Evolutionary conservation across 2,888 invertebrate genomes (phyloP).

Genomic region (Thecocarcelia acutangulata): DNA sequence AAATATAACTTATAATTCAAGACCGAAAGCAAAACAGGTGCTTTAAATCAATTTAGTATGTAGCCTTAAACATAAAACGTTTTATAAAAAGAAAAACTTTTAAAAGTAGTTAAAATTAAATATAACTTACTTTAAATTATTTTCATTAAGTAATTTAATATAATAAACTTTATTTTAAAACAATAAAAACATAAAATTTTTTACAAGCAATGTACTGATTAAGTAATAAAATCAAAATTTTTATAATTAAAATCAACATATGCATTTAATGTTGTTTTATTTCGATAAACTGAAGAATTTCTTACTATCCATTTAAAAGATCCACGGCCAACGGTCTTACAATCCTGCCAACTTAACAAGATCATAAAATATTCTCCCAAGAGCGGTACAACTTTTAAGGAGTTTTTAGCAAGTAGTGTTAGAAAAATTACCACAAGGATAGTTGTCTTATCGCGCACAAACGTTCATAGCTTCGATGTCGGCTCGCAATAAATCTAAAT

Average conservation of each 20-base stretch:
- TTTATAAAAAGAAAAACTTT: constrained; percentile 7
- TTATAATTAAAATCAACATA: constrained; percentile 72
- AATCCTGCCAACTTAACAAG: too few relatives aligned
- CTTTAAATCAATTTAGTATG: constrained; percentile 57
- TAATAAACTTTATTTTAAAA: constrained; percentile 25
- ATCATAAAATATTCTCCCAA: too few relatives aligned
- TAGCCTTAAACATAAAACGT: constrained; percentile 12
- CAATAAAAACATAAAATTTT: constrained; percentile 58
- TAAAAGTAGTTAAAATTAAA: constrained; percentile 50
- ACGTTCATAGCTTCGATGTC: too few relatives aligned
- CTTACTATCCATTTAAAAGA: too few relatives aligned
- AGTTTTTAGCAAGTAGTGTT: too few relatives aligned
- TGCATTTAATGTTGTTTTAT: constrained; percentile 46
- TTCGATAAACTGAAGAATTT: background rate
- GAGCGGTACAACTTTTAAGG: too few relatives aligned
- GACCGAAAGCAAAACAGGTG: constrained; percentile 62
- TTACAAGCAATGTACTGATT: constrained; percentile 79
- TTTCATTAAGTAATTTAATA: constrained; percentile 71
- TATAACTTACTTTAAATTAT: constrained; percentile 56
- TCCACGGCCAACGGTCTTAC: too few relatives aligned
- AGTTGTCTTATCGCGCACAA: too few relatives aligned
- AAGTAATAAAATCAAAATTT: constrained; percentile 74
- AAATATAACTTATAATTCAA: constrained; percentile 38
- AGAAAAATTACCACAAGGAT: too few relatives aligned
- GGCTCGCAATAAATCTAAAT: too few relatives aligned